Evolutionary conservation across 2,888 invertebrate species (phyloP).

Genomic region (Hirtodrosophila trivittata): DNA sequence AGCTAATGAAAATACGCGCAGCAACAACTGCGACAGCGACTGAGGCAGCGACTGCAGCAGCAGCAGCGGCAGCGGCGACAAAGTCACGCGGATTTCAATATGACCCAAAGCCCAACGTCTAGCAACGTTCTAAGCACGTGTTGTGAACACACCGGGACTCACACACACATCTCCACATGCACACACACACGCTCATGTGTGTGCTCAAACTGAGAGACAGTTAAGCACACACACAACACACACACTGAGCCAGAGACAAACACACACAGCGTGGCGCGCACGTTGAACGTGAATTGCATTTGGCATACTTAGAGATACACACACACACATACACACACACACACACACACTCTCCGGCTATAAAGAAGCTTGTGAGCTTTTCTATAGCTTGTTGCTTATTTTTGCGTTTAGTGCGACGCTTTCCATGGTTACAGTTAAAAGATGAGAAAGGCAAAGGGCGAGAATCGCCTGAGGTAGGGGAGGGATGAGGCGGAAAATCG

Average conservation of each 20-base stretch:
- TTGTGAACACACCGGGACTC: conserved; percentile 68
- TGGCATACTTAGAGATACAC: conserved; percentile 58
- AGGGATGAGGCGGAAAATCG: too few relatives aligned
- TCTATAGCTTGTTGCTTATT: not conserved
- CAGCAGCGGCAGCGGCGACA: conserved; percentile 46
- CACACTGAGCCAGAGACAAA: not conserved
- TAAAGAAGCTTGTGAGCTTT: conserved; percentile 4
- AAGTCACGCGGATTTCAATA: conserved; percentile 84
- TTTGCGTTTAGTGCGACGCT: conserved; percentile 15
- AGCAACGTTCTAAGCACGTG: conserved; percentile 83
- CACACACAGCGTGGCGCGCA: conserved; percentile 38
- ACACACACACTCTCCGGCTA: conserved; percentile 1
- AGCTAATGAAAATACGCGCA: conserved; percentile 28
- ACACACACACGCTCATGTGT: conserved; percentile 3
- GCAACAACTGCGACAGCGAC: conserved; percentile 21
- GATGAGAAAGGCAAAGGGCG: too few relatives aligned
- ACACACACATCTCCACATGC: conserved; percentile 36
- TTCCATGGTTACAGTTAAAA: conserved; percentile 30
- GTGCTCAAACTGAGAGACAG: conserved; percentile 42
- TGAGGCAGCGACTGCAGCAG: conserved; percentile 28
- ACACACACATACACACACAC: conserved; percentile 17
- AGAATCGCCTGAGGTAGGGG: too few relatives aligned
- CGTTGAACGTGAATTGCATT: conserved; percentile 62
- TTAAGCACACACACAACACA: conserved; percentile 4
- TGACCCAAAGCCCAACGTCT: conserved; percentile 83